Evolutionary conservation across 2,113 vertebrate species (phyloP).

Genomic region (Odocoileus virginianus): DNA sequence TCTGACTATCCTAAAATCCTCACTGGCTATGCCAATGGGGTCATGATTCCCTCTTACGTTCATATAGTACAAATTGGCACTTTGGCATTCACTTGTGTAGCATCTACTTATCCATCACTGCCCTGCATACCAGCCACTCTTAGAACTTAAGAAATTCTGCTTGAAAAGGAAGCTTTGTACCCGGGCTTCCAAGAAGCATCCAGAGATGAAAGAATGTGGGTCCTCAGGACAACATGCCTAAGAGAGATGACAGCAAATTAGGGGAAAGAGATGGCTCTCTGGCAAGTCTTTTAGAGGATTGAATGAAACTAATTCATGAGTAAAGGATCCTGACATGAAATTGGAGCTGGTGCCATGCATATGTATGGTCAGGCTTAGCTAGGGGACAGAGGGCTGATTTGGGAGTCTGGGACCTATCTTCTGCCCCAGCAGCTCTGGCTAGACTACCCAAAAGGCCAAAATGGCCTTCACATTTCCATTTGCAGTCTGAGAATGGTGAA

Average conservation of each 20-base stretch:
- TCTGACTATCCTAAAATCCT: background rate
- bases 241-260: background rate
- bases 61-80: background rate
- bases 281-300: background rate
- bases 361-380: background rate
- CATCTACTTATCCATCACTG: background rate
- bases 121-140: background rate
- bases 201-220: background rate
- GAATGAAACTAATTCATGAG: background rate
- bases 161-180: background rate
- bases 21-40: background rate
- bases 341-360: background rate
- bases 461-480: constrained; percentile 23
- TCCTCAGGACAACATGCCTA: background rate
- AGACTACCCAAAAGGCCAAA: background rate
- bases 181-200: background rate
- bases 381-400: background rate
- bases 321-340: background rate
- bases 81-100: background rate
- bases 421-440: background rate
- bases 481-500: background rate
- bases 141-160: background rate
- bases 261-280: background rate
- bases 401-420: background rate
- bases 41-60: background rate